Conservation (phyloP, 2,888 invertebrate genomes). For the Nysson spinosus region DNA sequence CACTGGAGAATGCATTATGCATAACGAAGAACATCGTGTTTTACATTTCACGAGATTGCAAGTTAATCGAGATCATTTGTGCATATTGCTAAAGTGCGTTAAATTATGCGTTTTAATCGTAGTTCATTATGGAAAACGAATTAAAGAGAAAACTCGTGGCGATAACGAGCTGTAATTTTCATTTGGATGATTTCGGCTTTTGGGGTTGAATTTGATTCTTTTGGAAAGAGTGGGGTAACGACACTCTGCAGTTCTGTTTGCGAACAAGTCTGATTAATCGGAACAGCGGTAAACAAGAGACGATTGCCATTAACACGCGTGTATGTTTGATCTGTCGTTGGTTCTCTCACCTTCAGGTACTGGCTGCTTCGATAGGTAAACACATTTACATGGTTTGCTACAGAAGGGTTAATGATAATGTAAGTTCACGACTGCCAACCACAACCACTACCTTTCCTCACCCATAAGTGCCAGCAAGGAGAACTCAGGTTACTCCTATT, state of each 20-base stretch:
- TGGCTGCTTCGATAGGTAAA: slow-evolving; percentile 35
- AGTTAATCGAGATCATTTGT: no score
- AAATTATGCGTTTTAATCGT: no score
- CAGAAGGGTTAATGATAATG: slow-evolving; percentile 62
- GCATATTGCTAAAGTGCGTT: no score
- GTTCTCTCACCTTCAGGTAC: slow-evolving; percentile 31
- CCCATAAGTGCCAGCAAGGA: slow-evolving; percentile 15
- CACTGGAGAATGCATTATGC: no score
- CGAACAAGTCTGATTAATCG: slow-evolving; percentile 48
- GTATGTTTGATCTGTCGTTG: slow-evolving; percentile 53
- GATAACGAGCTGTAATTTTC: no score
- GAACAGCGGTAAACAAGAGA: slow-evolving; percentile 50
- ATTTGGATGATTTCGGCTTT: no score
- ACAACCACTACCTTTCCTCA: slow-evolving; percentile 16
- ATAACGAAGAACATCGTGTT: no score
- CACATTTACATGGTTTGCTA: slow-evolving; percentile 39
- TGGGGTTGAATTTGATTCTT: slow-evolving; percentile 7
- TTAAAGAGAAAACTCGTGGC: no score
- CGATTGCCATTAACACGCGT: slow-evolving; percentile 52
- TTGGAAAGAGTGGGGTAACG: background rate
- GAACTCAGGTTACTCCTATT: slow-evolving; percentile 12
- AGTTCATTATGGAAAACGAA: no score
- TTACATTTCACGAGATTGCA: no score
- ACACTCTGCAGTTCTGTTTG: slow-evolving; percentile 24
- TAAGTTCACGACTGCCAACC: slow-evolving; percentile 58